A percentile compares a stretch with the other conserved stretches of the same genome.
Conservation (phyloP, 2,888 invertebrate genomes). For the Lottia scabra region DNA sequence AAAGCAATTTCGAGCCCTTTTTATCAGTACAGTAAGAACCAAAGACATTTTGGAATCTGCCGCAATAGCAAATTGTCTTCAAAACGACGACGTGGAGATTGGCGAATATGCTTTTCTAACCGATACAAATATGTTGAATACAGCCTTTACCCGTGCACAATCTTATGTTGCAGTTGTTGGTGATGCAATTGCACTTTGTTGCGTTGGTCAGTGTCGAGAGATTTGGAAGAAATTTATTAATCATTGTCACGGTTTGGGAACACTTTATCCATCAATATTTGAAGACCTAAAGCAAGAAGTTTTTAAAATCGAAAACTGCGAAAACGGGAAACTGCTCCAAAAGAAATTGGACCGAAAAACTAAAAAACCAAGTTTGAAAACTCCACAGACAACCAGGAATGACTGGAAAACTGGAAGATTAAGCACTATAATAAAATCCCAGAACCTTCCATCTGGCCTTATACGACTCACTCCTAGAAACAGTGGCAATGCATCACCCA, state of each 20-base stretch:
- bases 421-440: background rate
- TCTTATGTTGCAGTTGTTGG: slow-evolving; percentile 62
- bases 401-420: background rate
- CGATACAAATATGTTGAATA: slow-evolving; percentile 64
- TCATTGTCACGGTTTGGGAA: slow-evolving; percentile 62
- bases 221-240: slow-evolving; percentile 58
- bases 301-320: background rate
- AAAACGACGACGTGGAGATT: slow-evolving; percentile 47
- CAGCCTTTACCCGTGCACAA: slow-evolving; percentile 65
- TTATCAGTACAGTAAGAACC: slow-evolving; percentile 63
- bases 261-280: slow-evolving; percentile 44
- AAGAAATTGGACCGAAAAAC: background rate
- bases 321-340: background rate
- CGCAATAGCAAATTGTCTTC: slow-evolving; percentile 27
- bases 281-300: background rate
- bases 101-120: slow-evolving; percentile 63
- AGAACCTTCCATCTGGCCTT: background rate
- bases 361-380: background rate
- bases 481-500: background rate
- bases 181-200: slow-evolving; percentile 62
- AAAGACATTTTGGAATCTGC: slow-evolving; percentile 42
- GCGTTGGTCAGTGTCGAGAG: slow-evolving; percentile 59
- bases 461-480: background rate
- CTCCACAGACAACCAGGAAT: background rate
- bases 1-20: slow-evolving; percentile 63